A percentile compares a stretch with the other conserved stretches of the same genome.
Evolutionary conservation across 1,140 invertebrate genomes (phyloP).

Genomic region (Micrasema minimum): DNA sequence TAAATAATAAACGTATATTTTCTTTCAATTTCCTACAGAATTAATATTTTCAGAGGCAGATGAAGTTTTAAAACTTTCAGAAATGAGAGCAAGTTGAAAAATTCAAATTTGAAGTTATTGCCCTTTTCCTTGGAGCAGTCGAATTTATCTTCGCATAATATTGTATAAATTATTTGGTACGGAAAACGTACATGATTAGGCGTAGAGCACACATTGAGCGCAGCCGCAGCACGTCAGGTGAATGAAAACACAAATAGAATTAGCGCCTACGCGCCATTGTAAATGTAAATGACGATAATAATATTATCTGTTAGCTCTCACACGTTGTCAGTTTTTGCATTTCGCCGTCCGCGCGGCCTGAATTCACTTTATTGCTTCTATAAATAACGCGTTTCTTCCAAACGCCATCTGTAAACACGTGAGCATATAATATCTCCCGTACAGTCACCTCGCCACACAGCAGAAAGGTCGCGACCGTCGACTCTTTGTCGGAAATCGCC

Average conservation of each 20-base stretch:
- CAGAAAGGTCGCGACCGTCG: background rate
- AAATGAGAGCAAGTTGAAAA: too few relatives aligned
- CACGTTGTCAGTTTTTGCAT: constrained; percentile 17
- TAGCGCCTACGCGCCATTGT: background rate
- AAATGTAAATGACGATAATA: background rate
- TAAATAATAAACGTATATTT: too few relatives aligned
- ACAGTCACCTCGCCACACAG: background rate
- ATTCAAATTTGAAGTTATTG: too few relatives aligned
- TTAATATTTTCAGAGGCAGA: too few relatives aligned
- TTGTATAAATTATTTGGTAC: too few relatives aligned
- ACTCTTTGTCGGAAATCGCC: background rate
- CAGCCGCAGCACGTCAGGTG: too few relatives aligned
- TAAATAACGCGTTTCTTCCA: constrained; percentile 16
- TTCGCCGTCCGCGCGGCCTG: constrained; percentile 7
- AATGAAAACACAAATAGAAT: background rate
- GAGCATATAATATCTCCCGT: background rate
- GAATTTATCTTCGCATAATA: too few relatives aligned
- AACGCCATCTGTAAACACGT: background rate
- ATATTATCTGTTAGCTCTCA: constrained; percentile 2
- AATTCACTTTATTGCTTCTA: constrained; percentile 27
- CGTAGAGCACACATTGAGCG: too few relatives aligned
- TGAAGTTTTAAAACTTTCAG: too few relatives aligned
- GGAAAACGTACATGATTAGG: too few relatives aligned
- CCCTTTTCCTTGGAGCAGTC: too few relatives aligned
- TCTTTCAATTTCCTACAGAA: too few relatives aligned